A percentile compares a stretch with the other conserved stretches of the same genome.
Evolutionary conservation across 2,888 invertebrate species (phyloP).

Genomic region (Acronicta aceris): DNA sequence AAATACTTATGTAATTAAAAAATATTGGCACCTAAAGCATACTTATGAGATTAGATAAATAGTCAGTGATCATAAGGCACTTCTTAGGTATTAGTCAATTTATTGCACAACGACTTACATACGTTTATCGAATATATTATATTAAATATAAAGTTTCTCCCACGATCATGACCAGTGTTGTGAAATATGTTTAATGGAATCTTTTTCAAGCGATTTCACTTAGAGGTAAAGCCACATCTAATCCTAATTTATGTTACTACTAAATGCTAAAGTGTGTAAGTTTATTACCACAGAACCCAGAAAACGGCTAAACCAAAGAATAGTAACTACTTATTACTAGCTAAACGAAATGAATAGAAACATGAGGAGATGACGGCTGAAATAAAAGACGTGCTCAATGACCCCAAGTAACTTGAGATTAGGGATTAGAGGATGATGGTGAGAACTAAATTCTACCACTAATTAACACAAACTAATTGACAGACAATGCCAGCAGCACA

Average conservation of each 20-base stretch:
- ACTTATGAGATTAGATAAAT: conserved; percentile 34
- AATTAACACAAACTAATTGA: too few relatives aligned
- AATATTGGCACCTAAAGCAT: conserved; percentile 31
- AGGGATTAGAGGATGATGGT: too few relatives aligned
- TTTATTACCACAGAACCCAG: background rate
- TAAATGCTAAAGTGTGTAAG: background rate
- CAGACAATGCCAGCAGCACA: too few relatives aligned
- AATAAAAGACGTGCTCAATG: too few relatives aligned
- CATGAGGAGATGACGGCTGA: too few relatives aligned
- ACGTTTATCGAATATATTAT: conserved; percentile 41
- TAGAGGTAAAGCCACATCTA: conserved; percentile 18
- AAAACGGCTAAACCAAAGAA: background rate
- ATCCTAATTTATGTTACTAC: background rate
- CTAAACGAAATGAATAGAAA: background rate
- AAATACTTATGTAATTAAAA: conserved; percentile 43
- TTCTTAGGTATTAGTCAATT: conserved; percentile 35
- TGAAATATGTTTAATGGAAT: conserved; percentile 41
- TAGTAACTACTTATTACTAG: background rate
- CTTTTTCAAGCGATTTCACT: conserved; percentile 36
- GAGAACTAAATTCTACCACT: too few relatives aligned
- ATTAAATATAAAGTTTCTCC: conserved; percentile 39
- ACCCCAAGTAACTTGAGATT: too few relatives aligned
- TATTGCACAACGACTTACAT: conserved; percentile 37
- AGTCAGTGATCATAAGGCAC: conserved; percentile 32
- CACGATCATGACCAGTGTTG: conserved; percentile 35